Percentiles rank a stretch among this genome's conserved stretches.
Conservation (phyloP, 1,140 invertebrate species). For the Tetragonula clypearis region DNA sequence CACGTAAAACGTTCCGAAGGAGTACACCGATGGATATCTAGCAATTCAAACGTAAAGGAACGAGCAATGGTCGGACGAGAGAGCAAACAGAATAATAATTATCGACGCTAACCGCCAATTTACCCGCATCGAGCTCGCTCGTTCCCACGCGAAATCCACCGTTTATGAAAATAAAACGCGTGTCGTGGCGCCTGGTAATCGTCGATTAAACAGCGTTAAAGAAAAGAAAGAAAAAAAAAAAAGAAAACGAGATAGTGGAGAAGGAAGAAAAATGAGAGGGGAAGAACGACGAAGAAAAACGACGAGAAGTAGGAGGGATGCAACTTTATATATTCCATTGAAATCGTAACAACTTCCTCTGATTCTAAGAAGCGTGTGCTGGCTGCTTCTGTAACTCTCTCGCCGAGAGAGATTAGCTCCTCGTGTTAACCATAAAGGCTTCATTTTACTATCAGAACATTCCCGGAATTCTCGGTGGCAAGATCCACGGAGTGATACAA, state of each 20-base stretch:
- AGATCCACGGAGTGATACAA: slow-evolving; percentile 40
- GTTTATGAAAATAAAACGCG: slow-evolving; percentile 8
- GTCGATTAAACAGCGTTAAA: background rate
- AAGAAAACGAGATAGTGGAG: background rate
- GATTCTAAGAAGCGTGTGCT: background rate
- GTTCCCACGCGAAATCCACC: background rate
- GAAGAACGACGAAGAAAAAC: background rate
- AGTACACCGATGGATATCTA: too few species aligned
- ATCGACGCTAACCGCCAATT: background rate
- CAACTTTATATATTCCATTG: background rate
- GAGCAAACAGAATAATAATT: slow-evolving; percentile 7
- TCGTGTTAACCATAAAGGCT: slow-evolving; percentile 45
- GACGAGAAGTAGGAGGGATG: too few species aligned
- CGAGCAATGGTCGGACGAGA: background rate
- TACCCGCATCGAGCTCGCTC: background rate
- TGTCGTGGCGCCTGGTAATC: background rate
- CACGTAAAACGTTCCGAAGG: background rate
- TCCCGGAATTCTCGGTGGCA: slow-evolving; percentile 30
- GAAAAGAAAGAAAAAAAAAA: too few species aligned
- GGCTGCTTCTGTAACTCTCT: background rate
- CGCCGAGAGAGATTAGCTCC: slow-evolving; percentile 1
- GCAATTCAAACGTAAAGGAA: background rate
- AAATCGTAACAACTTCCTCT: slow-evolving; percentile 21
- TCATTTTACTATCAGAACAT: slow-evolving; percentile 47
- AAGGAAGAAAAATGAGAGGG: too few species aligned